Base-by-base conservation (phyloP, 2,888 invertebrate species). In the Ornithoptera priamus region DNA sequence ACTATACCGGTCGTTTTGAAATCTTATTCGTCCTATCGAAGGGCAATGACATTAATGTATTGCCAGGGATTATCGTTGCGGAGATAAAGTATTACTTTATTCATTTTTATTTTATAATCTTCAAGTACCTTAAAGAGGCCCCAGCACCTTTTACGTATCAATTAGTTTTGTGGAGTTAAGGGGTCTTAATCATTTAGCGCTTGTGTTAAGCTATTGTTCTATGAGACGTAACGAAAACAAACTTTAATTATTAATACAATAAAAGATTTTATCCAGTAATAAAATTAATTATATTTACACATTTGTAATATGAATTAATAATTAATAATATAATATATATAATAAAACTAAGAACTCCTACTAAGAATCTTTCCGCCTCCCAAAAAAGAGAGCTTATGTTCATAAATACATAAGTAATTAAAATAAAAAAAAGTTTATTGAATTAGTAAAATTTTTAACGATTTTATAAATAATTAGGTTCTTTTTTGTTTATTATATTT, bases 151-250 rank as follows among this genome's bases (percentile, higher is more conserved):
- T 60, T 17, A n/a, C n/a, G 1, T 60, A 39, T 53, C 12, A 18
- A 42, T 46, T 22, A n/a, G 70, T 71, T 67, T 17, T 70, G 72
- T 1, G 71, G 60, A 65, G 58, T 30, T 30, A 62, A 70, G 59
- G 74, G 81, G 73, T 81, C 82, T 78, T 42, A 42, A 1, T 42
- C 8, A 8, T 15, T 72, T 62, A 69, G 65, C 73, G 73, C 46
- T 80, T 80, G 83, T 76, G 71, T 66, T 74, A 72, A 70, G 64
- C 61, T 71, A 67, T 71, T 70, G 70, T 66, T 57, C 88, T 89
- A 89, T 89, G 84, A 74, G 85, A 82, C 75, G 84, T 79, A 65
- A 67, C 76, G 89, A 89, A 89, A 89, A 83, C 73, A 80, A 81
- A 83, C 87, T 87, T 83, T 88, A 89, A 89, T 87, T 89, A 82